Percentiles rank a stretch among this genome's conserved stretches.
These are phyloP conservation scores for Setipinna tenuifilis DNA, from an alignment of 2,797 vertebrate genomes.

Conservation along the genomic window DNA sequence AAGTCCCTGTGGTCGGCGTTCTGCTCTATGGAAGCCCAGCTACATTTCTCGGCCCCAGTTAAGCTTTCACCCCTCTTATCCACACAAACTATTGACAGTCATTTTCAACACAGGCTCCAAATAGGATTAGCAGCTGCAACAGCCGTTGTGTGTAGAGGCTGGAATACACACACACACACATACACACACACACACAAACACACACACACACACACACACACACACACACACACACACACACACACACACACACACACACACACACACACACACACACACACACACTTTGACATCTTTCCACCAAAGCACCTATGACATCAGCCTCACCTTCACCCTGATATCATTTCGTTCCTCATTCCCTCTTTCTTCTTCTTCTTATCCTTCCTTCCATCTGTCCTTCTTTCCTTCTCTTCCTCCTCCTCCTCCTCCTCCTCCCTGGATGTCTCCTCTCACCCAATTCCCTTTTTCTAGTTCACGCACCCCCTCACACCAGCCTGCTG, in stretches of 20 bases:
- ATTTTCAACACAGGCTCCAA: constrained; percentile 53
- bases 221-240: constrained; percentile 33
- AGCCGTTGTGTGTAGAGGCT: not conserved
- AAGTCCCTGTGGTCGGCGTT: constrained; percentile 15
- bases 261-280: constrained; percentile 43
- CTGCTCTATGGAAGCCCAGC: constrained; percentile 44
- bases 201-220: constrained; percentile 32
- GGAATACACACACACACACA: not conserved
- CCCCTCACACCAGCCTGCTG: not conserved
- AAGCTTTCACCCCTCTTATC: constrained; percentile 51
- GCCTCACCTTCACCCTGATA: not conserved
- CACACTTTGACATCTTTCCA: constrained; percentile 24
- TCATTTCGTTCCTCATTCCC: not conserved
- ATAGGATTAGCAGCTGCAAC: constrained; percentile 45
- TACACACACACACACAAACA: not conserved
- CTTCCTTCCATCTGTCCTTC: not conserved
- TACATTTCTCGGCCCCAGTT: constrained; percentile 44
- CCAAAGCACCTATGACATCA: constrained; percentile 19
- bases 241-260: constrained; percentile 33
- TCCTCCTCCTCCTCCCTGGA: not conserved
- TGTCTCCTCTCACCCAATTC: constrained; percentile 1
- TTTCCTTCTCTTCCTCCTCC: not conserved
- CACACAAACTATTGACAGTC: constrained; percentile 55
- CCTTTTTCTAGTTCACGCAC: constrained; percentile 5
- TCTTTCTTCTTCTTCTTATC: not conserved